A percentile compares a stretch with the other conserved stretches of the same genome.
phyloP scores from a whole-genome alignment of 2,113 vertebrate genomes.

The Labeo rohita region DNA sequence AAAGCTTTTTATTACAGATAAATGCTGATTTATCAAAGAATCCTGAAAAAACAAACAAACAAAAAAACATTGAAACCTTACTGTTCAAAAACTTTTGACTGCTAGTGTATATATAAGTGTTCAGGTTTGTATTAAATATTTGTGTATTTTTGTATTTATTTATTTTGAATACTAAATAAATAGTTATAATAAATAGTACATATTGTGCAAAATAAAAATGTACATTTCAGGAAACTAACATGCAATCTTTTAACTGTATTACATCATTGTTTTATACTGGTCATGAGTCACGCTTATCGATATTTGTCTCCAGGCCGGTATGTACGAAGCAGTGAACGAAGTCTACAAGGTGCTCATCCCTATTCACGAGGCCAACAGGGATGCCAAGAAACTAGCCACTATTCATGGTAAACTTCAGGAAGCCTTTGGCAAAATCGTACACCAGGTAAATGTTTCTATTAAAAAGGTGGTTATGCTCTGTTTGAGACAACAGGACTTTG shows the following conservation, averaged over 20 bases:
- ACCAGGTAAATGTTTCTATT: constrained; percentile 86
- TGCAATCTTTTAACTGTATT: neutral
- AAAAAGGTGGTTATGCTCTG: neutral
- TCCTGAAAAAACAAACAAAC: too few species aligned
- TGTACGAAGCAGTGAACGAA: constrained; percentile 98
- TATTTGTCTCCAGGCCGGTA: constrained; percentile 83
- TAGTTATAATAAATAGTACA: too few species aligned
- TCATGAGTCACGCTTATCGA: neutral
- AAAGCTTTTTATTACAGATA: too few species aligned
- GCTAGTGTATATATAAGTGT: too few species aligned
- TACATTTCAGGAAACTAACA: neutral
- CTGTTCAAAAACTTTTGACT: too few species aligned
- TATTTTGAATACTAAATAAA: neutral
- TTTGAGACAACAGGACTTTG: constrained; percentile 40
- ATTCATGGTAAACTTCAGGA: constrained; percentile 99
- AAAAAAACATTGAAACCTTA: too few species aligned
- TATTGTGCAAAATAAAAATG: neutral
- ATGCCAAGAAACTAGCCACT: constrained; percentile 95
- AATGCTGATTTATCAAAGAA: too few species aligned
- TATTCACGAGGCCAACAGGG: constrained; percentile 95
- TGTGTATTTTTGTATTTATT: too few species aligned
- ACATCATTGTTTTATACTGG: neutral
- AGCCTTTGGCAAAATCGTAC: constrained; percentile 98
- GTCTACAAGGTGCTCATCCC: constrained; percentile 99
- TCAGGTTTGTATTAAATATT: too few species aligned